These are phyloP conservation scores for Cichlasoma orientale DNA, from an alignment of 2,797 vertebrate genomes.

Conservation along the genomic window DNA sequence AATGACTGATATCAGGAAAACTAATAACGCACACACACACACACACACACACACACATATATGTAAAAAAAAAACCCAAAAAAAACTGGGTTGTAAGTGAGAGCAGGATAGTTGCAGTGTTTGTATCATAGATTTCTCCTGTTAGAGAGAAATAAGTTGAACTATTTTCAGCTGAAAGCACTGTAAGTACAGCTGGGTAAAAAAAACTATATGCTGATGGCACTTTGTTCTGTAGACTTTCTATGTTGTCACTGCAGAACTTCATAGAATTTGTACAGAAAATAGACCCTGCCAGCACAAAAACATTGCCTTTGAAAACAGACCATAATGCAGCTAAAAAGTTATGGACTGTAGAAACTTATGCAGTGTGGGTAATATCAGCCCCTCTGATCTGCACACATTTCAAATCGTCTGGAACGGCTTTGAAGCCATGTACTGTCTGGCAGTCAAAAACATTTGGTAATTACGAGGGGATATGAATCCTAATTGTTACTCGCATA, in stretches of 20 bases:
- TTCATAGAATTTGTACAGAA: background rate
- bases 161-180: background rate
- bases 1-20: too few relatives aligned
- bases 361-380: background rate
- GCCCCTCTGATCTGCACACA: background rate
- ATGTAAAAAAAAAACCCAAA: too few relatives aligned
- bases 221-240: background rate
- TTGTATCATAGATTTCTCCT: background rate
- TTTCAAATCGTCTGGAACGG: constrained; percentile 36
- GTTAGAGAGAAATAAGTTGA: background rate
- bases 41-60: too few relatives aligned
- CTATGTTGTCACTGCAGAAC: background rate
- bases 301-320: background rate
- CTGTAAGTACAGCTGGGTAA: background rate
- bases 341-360: background rate
- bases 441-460: constrained; percentile 54
- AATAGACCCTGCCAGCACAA: background rate
- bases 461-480: constrained; percentile 52
- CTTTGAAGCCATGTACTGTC: constrained; percentile 34
- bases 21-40: too few relatives aligned
- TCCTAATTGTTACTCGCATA: constrained; percentile 52
- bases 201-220: background rate
- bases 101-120: background rate
- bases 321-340: background rate
- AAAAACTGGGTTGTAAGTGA: background rate